Evolutionary conservation across 2,888 invertebrate species (phyloP).

Genomic region (Morpho achilles): DNA sequence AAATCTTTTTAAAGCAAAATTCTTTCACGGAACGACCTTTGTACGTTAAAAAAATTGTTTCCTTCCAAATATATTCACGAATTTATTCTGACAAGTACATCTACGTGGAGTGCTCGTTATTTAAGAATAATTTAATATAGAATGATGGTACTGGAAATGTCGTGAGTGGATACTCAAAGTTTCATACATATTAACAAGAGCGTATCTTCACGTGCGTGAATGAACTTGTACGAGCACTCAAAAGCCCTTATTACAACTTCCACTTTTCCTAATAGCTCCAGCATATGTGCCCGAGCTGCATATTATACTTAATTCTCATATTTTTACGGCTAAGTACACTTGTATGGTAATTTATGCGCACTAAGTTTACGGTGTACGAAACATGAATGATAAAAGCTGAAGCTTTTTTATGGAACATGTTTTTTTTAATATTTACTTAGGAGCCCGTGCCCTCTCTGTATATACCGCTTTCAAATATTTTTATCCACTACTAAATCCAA

Average conservation of each 20-base stretch:
- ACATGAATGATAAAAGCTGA: slow-evolving; percentile 7
- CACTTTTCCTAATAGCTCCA: slow-evolving; percentile 54
- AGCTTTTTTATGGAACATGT: too few relatives aligned
- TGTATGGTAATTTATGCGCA: slow-evolving; percentile 60
- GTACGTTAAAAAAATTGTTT: not conserved
- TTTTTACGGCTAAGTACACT: slow-evolving; percentile 51
- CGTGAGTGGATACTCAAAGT: slow-evolving; percentile 14
- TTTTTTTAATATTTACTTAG: too few relatives aligned
- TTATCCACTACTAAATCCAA: too few relatives aligned
- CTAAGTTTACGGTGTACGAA: slow-evolving; percentile 51
- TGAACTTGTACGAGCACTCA: slow-evolving; percentile 36
- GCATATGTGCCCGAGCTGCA: slow-evolving; percentile 46
- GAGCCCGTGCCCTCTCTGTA: too few relatives aligned
- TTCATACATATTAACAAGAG: slow-evolving; percentile 26
- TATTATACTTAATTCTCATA: slow-evolving; percentile 55
- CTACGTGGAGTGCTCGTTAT: slow-evolving; percentile 1
- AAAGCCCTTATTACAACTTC: slow-evolving; percentile 49
- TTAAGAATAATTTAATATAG: slow-evolving; percentile 7
- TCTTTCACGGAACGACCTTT: too few relatives aligned
- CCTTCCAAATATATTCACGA: not conserved
- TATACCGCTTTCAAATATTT: too few relatives aligned
- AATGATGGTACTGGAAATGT: slow-evolving; percentile 7
- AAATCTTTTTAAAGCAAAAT: too few relatives aligned
- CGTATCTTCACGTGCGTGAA: slow-evolving; percentile 32
- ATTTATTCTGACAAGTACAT: slow-evolving; percentile 1